Percentiles rank a stretch among this genome's conserved stretches.
Conservation (phyloP, 2,797 vertebrate species). For the Epinephelus malabaricus region DNA sequence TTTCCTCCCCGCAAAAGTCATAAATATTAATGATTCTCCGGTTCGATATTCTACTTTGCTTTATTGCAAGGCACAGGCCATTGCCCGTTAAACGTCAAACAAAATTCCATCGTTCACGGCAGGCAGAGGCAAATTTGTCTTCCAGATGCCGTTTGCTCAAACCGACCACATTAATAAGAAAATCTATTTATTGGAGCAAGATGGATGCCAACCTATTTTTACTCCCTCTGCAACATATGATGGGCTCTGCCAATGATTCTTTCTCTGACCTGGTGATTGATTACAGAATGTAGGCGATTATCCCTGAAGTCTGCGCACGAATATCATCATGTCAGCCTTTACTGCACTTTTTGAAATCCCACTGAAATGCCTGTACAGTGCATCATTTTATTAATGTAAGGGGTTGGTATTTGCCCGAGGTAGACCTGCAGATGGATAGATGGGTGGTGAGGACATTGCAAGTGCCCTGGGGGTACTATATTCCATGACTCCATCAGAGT, state of each 20-base stretch:
- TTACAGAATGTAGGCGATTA: constrained; percentile 41
- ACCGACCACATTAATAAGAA: constrained; percentile 65
- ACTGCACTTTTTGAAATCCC: constrained; percentile 32
- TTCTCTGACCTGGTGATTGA: constrained; percentile 59
- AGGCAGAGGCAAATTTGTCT: constrained; percentile 64
- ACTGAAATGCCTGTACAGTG: constrained; percentile 24
- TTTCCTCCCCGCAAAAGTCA: constrained; percentile 52
- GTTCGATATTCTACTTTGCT: constrained; percentile 61
- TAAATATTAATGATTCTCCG: constrained; percentile 68
- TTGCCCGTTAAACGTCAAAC: constrained; percentile 59
- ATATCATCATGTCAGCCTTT: constrained; percentile 34
- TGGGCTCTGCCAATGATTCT: constrained; percentile 39
- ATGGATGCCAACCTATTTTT: constrained; percentile 66
- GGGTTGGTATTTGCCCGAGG: constrained; percentile 24
- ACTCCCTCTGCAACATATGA: constrained; percentile 54
- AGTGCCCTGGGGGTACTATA: neutral
- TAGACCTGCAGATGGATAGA: constrained; percentile 33
- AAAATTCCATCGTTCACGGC: constrained; percentile 47
- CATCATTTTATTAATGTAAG: constrained; percentile 31
- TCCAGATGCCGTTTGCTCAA: constrained; percentile 54
- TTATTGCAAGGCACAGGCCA: constrained; percentile 53
- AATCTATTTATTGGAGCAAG: constrained; percentile 69
- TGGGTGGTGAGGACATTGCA: constrained; percentile 30
- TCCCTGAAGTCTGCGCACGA: constrained; percentile 44
- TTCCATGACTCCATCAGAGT: constrained; percentile 31